Conservation (phyloP, 2,888 invertebrate species). For the Campoplex capitator region DNA sequence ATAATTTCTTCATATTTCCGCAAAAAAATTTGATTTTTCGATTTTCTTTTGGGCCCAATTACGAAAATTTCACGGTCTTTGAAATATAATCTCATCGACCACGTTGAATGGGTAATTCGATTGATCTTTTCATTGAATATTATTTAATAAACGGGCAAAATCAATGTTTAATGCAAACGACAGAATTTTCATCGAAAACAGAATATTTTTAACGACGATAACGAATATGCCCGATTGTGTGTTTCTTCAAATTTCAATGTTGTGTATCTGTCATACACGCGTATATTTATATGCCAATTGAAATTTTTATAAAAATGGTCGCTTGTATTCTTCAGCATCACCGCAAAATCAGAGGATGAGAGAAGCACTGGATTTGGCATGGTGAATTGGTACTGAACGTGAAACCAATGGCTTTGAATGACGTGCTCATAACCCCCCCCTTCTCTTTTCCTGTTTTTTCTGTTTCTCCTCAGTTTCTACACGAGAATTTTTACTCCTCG, state of each 20-base stretch:
- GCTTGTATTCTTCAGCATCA: constrained; percentile 3
- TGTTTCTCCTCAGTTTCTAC: background rate
- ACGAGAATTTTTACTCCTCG: background rate
- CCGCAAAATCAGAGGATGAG: background rate
- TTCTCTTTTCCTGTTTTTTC: background rate
- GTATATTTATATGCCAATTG: constrained; percentile 5
- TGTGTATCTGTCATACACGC: too few species aligned
- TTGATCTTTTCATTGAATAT: background rate
- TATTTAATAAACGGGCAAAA: background rate
- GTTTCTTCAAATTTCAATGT: background rate
- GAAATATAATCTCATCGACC: background rate
- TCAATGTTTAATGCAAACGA: background rate
- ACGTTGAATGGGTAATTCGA: background rate
- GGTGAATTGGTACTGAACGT: constrained; percentile 42
- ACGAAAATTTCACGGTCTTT: background rate
- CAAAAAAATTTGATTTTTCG: background rate
- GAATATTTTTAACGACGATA: background rate
- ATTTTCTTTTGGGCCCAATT: background rate
- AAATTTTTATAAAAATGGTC: constrained; percentile 40
- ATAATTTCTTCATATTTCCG: too few species aligned
- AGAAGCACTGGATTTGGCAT: constrained; percentile 27
- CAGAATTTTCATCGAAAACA: background rate
- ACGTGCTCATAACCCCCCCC: constrained; percentile 25
- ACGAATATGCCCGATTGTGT: background rate
- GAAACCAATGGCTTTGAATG: constrained; percentile 44